Percentiles rank a stretch among this genome's conserved stretches.
phyloP scores from a whole-genome alignment of 1,140 invertebrate species.

The Eupristina koningsbergeri region DNA sequence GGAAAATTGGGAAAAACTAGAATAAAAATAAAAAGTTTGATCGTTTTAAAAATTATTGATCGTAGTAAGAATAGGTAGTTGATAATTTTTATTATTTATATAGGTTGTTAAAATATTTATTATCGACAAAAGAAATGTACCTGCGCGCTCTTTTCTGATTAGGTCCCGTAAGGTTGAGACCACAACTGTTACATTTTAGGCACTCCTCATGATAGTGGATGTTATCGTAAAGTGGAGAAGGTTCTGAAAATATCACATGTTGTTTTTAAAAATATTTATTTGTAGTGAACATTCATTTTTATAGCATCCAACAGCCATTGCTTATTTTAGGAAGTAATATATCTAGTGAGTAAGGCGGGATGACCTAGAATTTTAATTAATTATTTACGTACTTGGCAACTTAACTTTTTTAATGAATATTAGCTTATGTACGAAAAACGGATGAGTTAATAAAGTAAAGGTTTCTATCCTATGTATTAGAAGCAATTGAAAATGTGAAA shows the following conservation, averaged over 20 bases:
- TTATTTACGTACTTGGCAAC: not conserved
- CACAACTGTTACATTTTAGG: slow-evolving; percentile 94
- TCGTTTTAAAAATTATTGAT: not conserved
- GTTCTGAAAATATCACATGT: slow-evolving; percentile 79
- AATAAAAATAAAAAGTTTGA: not conserved
- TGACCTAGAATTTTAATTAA: not conserved
- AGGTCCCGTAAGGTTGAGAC: slow-evolving; percentile 90
- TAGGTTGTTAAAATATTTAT: not conserved
- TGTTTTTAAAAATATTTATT: not conserved
- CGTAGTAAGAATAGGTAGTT: not conserved
- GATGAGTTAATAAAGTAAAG: not conserved
- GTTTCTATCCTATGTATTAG: not conserved
- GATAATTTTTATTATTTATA: not conserved
- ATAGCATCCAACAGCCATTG: not conserved
- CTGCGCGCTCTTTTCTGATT: slow-evolving; percentile 84
- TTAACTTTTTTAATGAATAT: not conserved
- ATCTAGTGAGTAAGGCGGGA: not conserved
- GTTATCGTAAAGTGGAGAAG: slow-evolving; percentile 92
- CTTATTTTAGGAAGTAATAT: not conserved
- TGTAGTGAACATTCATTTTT: not conserved
- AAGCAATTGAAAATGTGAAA: not conserved
- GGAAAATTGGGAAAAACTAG: not conserved
- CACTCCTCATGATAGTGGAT: slow-evolving; percentile 97
- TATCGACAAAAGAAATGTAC: slow-evolving; percentile 11
- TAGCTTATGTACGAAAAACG: no score